Evolutionary conservation across 2,797 vertebrate genomes (phyloP).

Genomic region (Chaetodon trifasciatus): DNA sequence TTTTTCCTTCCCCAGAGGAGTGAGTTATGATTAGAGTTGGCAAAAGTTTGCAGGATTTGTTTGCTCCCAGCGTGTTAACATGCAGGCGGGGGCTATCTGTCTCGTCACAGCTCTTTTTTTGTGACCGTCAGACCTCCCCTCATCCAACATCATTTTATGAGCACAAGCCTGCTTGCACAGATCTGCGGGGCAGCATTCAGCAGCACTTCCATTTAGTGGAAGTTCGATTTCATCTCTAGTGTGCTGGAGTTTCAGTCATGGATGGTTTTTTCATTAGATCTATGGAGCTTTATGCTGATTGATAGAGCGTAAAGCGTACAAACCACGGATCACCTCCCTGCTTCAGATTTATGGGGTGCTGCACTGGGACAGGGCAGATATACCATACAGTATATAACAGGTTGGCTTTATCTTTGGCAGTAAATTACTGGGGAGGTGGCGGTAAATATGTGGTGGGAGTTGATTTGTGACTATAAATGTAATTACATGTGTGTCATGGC

Average conservation of each 20-base stretch:
- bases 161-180: background rate
- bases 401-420: constrained; percentile 33
- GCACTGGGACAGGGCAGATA: constrained; percentile 15
- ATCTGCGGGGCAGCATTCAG: constrained; percentile 14
- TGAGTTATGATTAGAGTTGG: background rate
- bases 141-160: background rate
- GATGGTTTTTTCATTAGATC: constrained; percentile 19
- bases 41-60: background rate
- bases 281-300: constrained; percentile 29
- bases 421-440: constrained; percentile 29
- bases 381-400: constrained; percentile 9
- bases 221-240: constrained; percentile 29
- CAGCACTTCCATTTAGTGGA: constrained; percentile 28
- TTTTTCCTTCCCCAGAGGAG: background rate
- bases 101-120: background rate
- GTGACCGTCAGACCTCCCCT: background rate
- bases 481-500: background rate
- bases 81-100: background rate
- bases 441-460: background rate
- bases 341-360: constrained; percentile 36
- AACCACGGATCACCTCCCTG: constrained; percentile 28
- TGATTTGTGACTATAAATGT: constrained; percentile 20
- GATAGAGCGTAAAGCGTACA: constrained; percentile 16
- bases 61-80: background rate
- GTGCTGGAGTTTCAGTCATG: background rate